These are phyloP conservation scores for Morelia viridis DNA, from an alignment of 2,797 vertebrate species.

Conservation along the genomic window DNA sequence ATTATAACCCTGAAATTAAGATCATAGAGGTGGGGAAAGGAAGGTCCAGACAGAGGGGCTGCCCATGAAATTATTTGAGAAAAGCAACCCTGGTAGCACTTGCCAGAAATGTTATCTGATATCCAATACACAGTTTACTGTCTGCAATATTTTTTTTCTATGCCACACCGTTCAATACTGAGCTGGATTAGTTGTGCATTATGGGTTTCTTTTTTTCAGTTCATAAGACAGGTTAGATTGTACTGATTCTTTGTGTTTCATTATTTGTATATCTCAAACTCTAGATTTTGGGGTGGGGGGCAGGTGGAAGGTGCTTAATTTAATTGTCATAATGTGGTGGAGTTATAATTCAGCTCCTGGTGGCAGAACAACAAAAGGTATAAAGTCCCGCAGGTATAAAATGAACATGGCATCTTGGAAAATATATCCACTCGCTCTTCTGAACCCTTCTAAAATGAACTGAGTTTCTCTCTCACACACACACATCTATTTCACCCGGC, in stretches of 20 bases:
- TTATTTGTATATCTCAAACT: neutral
- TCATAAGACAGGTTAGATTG: neutral
- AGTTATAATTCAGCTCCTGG: neutral
- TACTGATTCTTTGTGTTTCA: neutral
- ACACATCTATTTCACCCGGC: neutral
- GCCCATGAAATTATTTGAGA: neutral
- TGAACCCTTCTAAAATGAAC: neutral
- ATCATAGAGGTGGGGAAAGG: neutral
- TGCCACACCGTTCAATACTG: neutral
- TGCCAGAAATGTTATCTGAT: accelerated
- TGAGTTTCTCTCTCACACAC: neutral
- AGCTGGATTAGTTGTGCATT: accelerated
- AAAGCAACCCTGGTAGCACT: neutral
- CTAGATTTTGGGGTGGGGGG: accelerated
- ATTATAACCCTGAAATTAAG: neutral
- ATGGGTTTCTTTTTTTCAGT: neutral
- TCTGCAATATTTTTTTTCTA: neutral
- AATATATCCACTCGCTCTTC: neutral
- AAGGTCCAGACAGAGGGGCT: neutral
- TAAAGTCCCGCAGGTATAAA: neutral
- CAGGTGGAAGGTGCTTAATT: neutral
- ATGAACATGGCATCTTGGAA: neutral
- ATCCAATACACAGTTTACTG: neutral
- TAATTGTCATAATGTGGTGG: neutral
- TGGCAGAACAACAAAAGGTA: neutral